Percentiles rank a stretch among this genome's conserved stretches.
phyloP scores from a whole-genome alignment of 2,888 invertebrate species.

The Agrotis ipsilon region DNA sequence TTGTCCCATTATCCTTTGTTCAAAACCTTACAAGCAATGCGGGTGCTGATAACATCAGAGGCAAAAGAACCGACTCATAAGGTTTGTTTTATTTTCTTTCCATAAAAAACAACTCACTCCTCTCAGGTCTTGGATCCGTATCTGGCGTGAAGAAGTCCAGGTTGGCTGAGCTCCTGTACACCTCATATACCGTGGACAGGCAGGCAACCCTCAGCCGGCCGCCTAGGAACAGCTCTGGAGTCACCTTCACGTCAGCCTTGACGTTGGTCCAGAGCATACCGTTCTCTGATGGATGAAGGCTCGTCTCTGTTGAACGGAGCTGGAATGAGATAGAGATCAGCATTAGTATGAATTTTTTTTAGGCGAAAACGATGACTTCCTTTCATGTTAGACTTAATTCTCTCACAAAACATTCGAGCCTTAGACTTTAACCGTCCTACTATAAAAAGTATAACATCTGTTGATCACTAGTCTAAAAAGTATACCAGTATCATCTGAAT shows the following conservation, averaged over 20 bases:
- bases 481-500: no score
- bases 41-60: no score
- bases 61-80: no score
- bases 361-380: no score
- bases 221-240: conserved; percentile 91
- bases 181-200: conserved; percentile 93
- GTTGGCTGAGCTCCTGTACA: conserved; percentile 93
- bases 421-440: no score
- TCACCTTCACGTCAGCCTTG: conserved; percentile 90
- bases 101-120: conserved; percentile 90
- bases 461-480: no score
- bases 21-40: no score
- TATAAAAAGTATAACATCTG: no score
- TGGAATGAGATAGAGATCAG: conserved; percentile 67
- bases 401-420: no score
- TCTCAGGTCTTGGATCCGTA: conserved; percentile 95
- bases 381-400: no score
- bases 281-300: conserved; percentile 84
- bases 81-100: no score
- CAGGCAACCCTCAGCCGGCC: conserved; percentile 94
- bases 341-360: neutral
- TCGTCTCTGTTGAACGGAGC: conserved; percentile 84
- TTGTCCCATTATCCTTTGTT: no score
- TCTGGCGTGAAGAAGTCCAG: conserved; percentile 93
- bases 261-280: conserved; percentile 91